phyloP scores from a whole-genome alignment of 2,797 vertebrate species.

The Miichthys miiuy region DNA sequence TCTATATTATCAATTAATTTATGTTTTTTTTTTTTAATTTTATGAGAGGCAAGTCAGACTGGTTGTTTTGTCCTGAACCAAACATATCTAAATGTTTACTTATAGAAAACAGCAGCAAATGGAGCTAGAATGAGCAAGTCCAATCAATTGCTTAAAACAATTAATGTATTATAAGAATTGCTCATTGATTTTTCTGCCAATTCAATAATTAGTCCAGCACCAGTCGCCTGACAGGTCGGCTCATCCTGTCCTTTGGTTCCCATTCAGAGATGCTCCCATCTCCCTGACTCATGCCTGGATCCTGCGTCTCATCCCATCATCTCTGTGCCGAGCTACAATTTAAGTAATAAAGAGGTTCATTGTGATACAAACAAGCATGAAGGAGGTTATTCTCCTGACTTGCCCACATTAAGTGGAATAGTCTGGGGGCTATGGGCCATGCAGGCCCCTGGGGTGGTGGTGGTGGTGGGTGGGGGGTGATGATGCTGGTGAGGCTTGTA shows the following conservation, averaged over 20 bases:
- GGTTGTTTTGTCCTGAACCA: background rate
- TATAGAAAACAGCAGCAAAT: background rate
- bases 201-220: background rate
- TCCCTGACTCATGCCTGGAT: conserved; percentile 12
- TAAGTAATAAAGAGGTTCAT: conserved; percentile 58
- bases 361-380: conserved; percentile 65
- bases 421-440: conserved; percentile 20
- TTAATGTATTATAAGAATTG: background rate
- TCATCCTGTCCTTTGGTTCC: background rate
- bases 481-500: conserved; percentile 36
- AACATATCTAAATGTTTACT: background rate
- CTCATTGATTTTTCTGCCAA: background rate
- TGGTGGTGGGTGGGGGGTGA: conserved; percentile 3
- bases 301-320: conserved; percentile 10
- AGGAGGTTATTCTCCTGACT: conserved; percentile 66
- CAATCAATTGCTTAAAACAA: background rate
- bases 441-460: conserved; percentile 17
- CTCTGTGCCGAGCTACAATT: conserved; percentile 31
- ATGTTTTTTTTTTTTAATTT: background rate
- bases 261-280: conserved; percentile 9
- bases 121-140: background rate
- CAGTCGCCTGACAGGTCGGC: background rate
- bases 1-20: background rate
- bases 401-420: conserved; percentile 27
- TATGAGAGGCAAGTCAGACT: background rate